Percentiles rank a stretch among this genome's conserved stretches.
Conservation (phyloP, 2,797 vertebrate species). For the Thalassophryne amazonica region DNA sequence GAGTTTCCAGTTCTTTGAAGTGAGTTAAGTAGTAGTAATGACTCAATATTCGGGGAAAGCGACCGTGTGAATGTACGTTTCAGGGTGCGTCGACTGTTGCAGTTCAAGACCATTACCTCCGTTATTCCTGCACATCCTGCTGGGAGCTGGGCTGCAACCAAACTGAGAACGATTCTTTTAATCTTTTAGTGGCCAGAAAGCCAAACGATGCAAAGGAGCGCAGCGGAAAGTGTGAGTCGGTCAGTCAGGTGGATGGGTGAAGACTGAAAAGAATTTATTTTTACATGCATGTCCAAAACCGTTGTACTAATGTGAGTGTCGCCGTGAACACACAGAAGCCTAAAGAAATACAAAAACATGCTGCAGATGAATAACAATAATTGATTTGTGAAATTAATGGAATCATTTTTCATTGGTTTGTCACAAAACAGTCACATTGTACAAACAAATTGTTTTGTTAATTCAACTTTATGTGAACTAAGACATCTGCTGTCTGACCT, state of each 20-base stretch:
- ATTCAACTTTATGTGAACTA: too few species aligned
- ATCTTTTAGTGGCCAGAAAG: conserved; percentile 31
- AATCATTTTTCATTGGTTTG: too few species aligned
- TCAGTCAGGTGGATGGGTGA: background rate
- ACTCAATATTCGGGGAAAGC: conserved; percentile 42
- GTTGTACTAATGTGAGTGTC: too few species aligned
- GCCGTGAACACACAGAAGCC: background rate
- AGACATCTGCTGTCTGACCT: too few species aligned
- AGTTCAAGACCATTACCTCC: conserved; percentile 56
- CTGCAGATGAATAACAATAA: too few species aligned
- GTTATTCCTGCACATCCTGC: conserved; percentile 43
- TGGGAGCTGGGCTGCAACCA: conserved; percentile 37
- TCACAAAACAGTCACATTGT: too few species aligned
- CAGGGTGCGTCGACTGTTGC: conserved; percentile 21
- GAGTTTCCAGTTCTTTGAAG: conserved; percentile 24
- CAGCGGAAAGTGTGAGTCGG: background rate
- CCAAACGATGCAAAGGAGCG: background rate
- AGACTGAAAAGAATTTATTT: background rate
- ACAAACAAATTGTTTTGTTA: too few species aligned
- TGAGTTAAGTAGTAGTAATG: conserved; percentile 24
- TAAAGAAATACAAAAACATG: background rate
- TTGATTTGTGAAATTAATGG: too few species aligned
- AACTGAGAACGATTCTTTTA: conserved; percentile 12
- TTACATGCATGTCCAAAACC: background rate
- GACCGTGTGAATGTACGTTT: conserved; percentile 36